Evolutionary conservation across 2,113 vertebrate genomes (phyloP), one percentile per base, ranked within the genome.

Genomic region (Sclerurus mexicanus): DNA sequence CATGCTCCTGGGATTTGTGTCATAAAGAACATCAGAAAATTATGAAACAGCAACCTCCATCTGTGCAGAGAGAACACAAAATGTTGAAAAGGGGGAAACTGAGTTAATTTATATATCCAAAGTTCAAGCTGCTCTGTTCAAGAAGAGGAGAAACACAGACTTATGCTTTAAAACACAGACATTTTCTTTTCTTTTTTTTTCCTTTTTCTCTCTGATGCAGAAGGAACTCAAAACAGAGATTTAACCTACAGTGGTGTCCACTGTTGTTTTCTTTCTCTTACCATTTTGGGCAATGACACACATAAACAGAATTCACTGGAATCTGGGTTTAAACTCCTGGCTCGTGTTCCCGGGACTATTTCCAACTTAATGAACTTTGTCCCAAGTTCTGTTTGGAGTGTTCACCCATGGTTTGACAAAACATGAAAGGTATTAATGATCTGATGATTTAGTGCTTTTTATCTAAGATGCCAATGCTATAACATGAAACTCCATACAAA

Each of bases 361-460:
- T 86, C 91, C 96, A 95, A 37, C 6, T 78, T 86, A 71, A 72
- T 47, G 72, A 94, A 94, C 90, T 90, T 90, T 86, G 52, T 35
- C 64, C 52, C 33, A 35, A 30, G 85, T 74, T 96, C 50, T 96
- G 79, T 84, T 96, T 89, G 77, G 84, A 95, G 62, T 82, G 94
- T 92, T 91, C 49, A 77, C 76, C 84, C 77, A 15, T 37, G 44
- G n/a, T 89, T 95, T 96, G 84, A 95, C 89, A 94, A 95, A 82
- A 93, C 3, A 33, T 90, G 95, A 96, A 94, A 73, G 39, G 59
- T 93, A 93, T 95, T 94, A 94, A 97, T 92, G 83, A 75, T 33
- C 75, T 67, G 76, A 59, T 67, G 82, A 33, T 25, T 69, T 60
- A 68, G 35, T 33, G 19, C 24, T 88, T 77, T 81, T 77, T 68